phyloP scores from a whole-genome alignment of 2,888 invertebrate genomes.

The Polydrusus tereticollis region DNA sequence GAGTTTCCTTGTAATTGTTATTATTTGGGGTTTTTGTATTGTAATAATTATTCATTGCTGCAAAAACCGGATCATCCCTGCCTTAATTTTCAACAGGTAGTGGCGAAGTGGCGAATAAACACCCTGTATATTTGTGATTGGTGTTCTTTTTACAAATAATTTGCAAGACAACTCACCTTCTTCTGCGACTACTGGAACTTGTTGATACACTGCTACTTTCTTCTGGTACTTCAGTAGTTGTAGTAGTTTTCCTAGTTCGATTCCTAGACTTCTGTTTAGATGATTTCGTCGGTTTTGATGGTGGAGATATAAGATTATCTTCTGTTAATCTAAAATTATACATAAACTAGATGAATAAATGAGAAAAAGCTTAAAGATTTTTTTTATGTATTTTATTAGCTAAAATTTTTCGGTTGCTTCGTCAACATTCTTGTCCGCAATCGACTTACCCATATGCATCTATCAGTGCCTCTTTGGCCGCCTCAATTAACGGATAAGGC shows the following conservation, averaged over 20 bases:
- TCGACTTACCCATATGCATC: constrained; percentile 76
- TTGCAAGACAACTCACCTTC: constrained; percentile 50
- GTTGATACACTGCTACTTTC: constrained; percentile 55
- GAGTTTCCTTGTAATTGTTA: too few relatives aligned
- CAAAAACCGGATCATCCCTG: too few relatives aligned
- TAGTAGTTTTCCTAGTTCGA: constrained; percentile 55
- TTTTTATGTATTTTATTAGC: too few relatives aligned
- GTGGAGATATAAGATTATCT: constrained; percentile 63
- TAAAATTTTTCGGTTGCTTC: constrained; percentile 4
- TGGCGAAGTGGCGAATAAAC: too few relatives aligned
- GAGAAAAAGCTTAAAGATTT: too few relatives aligned
- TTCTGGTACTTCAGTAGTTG: constrained; percentile 45
- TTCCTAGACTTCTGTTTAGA: constrained; percentile 57
- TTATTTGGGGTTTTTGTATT: too few relatives aligned
- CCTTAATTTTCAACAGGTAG: too few relatives aligned
- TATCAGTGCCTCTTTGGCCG: constrained; percentile 86
- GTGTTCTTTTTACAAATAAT: too few relatives aligned
- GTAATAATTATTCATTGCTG: too few relatives aligned
- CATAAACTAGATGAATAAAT: too few relatives aligned
- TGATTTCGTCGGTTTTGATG: constrained; percentile 62
- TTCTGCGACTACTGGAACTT: constrained; percentile 52
- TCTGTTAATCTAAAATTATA: constrained; percentile 58
- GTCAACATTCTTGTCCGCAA: too few relatives aligned
- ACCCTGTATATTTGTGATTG: neutral
- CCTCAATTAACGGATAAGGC: constrained; percentile 92